Evolutionary conservation across 2,888 invertebrate species (phyloP), one percentile per base, ranked within the genome.

Genomic region (Microctonus hyperodae): DNA sequence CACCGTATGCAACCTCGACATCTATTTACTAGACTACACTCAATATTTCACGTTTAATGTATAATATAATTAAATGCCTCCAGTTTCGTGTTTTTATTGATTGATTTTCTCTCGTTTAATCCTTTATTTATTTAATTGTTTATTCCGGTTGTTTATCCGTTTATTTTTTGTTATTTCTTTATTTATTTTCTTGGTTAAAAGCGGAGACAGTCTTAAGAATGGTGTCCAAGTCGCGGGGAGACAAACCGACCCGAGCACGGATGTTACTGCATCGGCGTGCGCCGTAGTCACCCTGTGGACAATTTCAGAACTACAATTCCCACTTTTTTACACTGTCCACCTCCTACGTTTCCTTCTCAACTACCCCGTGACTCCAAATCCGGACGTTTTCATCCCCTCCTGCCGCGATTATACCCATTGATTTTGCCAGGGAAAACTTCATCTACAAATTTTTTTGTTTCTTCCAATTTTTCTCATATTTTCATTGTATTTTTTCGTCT

Each of bases 181-280:
- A 57, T 53, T 67, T 64, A 61, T 65, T 65, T 68, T 69, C 70
- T 69, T 68, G 67, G 65, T 72, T 70, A 70, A 72, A 72, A 72
- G 72, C 73, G 76, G 75, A 76, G 78, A 76, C 78, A 78, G 78
- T 78, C 78, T 76, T 76, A 80, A 74, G 77, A 75, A 77, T 76
- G 75, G 75, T 75, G 77, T 76, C 77, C 74, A 76, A 75, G 69
- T 75, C 74, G 75, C 73, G 75, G 73, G 76, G 73, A 78, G 80
- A 76, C 80, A 74, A 78, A 74, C 77, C 80, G 75, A 79, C 74
- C 75, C 77, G 56, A 75, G 73, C 81, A 78, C 80, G 78, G 76
- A 78, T 75, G 78, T 78, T 81, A 78, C 81, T 79, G 81, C 82
- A 82, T 77, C 79, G 80, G 75, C 72, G 73, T 76, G 80, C 82